Evolutionary conservation across 2,113 vertebrate genomes (phyloP), one percentile per base, ranked within the genome.

Genomic region (Rhinogobius similis): DNA sequence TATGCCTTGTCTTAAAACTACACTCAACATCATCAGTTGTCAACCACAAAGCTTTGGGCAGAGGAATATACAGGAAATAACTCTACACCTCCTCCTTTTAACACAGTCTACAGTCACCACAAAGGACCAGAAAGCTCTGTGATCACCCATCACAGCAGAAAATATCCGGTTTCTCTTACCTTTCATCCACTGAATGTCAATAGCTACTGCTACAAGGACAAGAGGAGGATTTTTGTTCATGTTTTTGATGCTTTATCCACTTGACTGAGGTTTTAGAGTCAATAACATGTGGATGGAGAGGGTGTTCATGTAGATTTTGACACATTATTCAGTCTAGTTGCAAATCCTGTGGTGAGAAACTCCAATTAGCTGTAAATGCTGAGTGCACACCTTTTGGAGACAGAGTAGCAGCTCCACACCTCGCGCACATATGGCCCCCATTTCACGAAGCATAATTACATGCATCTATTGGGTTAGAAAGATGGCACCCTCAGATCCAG

Each of bases 291-390:
- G 75, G 76, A 86, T 71, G 61, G 41, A 65, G 73, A 73, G 63
- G 63, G 50, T 46, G 76, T 39, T 76, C 43, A 70, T 71, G 73
- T 62, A 70, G 73, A 52, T 82, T 58, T 87, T 87, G 77, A 86
- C 82, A 77, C 79, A 87, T 89, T 86, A 82, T 88, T 88, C 88
- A 77, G 79, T 85, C 86, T 79, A 82, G 87, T 82, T 86, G 82
- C 83, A 89, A 88, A 91, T 91, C 88, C 82, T 85, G 80, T 65
- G 71, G 86, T 69, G 83, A 81, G 82, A 81, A 73, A 68, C 89
- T 83, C 88, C 89, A 94, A 93, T 93, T 94, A 93, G 81, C 79
- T 76, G 70, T 82, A 76, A 84, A 70, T 82, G 87, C 89, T 89
- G 90, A 91, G 89, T 78, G 81, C 76, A 86, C 86, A 85, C 89